Conservation (phyloP, 2,797 vertebrate species). For the Acanthis flammea region DNA sequence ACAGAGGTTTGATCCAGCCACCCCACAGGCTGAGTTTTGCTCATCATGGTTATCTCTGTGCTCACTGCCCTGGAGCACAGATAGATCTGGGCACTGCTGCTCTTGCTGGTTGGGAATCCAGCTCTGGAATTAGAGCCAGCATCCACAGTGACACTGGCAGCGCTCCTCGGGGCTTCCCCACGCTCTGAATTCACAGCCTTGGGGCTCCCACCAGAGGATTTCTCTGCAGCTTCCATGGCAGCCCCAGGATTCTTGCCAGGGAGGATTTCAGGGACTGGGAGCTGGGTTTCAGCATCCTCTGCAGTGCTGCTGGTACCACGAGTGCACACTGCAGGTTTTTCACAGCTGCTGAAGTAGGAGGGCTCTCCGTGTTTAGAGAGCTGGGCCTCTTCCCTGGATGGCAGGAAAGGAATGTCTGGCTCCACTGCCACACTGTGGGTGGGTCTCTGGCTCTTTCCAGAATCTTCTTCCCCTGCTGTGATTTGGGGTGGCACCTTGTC, state of each 20-base stretch:
- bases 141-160: not conserved
- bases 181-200: accelerated
- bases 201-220: not conserved
- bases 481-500: not conserved
- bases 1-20: not conserved
- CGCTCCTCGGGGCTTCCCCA: accelerated
- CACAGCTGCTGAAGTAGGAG: not conserved
- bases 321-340: not conserved
- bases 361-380: not conserved
- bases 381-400: not conserved
- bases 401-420: not conserved
- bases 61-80: constrained; percentile 49
- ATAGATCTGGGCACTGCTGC: constrained; percentile 1
- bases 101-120: constrained; percentile 54
- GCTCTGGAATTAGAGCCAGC: constrained; percentile 43
- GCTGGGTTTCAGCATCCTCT: not conserved
- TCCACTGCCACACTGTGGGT: not conserved
- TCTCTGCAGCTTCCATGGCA: not conserved
- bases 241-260: not conserved
- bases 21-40: not conserved
- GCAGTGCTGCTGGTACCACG: not conserved
- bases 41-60: constrained; percentile 62
- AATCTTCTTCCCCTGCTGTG: not conserved
- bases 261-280: not conserved
- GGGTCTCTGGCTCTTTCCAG: not conserved